phyloP scores from a whole-genome alignment of 2,797 vertebrate species.

The Enteromius fasciolatus region DNA sequence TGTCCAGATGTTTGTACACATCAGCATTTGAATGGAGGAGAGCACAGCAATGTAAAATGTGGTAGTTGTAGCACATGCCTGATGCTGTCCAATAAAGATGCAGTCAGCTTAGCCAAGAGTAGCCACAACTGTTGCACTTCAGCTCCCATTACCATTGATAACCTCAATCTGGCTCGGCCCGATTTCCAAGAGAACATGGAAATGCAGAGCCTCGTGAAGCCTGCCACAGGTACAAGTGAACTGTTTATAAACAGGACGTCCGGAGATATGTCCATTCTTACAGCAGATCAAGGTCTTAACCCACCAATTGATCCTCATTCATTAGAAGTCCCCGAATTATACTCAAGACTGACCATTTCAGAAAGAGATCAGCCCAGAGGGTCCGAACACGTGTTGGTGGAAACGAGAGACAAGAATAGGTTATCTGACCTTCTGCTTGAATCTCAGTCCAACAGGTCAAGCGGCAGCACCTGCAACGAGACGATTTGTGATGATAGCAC shows the following conservation, averaged over 20 bases:
- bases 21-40: slow-evolving; percentile 58
- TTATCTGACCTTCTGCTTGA: slow-evolving; percentile 38
- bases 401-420: slow-evolving; percentile 52
- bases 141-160: slow-evolving; percentile 72
- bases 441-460: slow-evolving; percentile 56
- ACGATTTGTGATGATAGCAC: slow-evolving; percentile 49
- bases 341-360: slow-evolving; percentile 67
- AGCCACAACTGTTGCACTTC: slow-evolving; percentile 71
- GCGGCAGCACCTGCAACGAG: slow-evolving; percentile 60
- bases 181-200: slow-evolving; percentile 54
- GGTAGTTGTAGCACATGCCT: slow-evolving; percentile 80
- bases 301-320: slow-evolving; percentile 69
- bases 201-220: slow-evolving; percentile 44
- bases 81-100: slow-evolving; percentile 79
- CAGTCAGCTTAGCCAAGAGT: slow-evolving; percentile 79
- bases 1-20: slow-evolving; percentile 73
- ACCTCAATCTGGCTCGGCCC: slow-evolving; percentile 64
- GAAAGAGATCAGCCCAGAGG: slow-evolving; percentile 65
- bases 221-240: slow-evolving; percentile 60
- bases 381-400: slow-evolving; percentile 56
- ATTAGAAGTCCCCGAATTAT: slow-evolving; percentile 69
- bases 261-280: slow-evolving; percentile 59
- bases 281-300: slow-evolving; percentile 61
- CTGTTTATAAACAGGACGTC: slow-evolving; percentile 69
- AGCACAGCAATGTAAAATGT: slow-evolving; percentile 68